Evolutionary conservation across 2,888 invertebrate genomes (phyloP).

Genomic region (Drosophila neonasuta): DNA sequence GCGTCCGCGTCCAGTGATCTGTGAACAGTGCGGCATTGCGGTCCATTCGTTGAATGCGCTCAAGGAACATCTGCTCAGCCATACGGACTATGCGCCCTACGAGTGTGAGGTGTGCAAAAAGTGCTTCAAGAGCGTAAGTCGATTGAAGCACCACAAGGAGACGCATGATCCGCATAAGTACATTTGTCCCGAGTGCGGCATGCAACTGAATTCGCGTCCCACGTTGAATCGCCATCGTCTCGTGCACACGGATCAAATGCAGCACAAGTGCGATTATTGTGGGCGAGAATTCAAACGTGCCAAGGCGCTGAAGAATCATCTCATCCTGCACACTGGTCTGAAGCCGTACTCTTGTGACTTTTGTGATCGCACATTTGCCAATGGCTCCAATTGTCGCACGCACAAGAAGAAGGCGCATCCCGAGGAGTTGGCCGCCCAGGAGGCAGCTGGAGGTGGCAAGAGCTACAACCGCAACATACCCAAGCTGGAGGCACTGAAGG

Average conservation of each 20-base stretch:
- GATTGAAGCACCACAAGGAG: conserved; percentile 78
- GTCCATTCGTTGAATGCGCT: conserved; percentile 83
- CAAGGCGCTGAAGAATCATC: conserved; percentile 81
- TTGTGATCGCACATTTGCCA: conserved; percentile 82
- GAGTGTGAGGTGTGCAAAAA: conserved; percentile 82
- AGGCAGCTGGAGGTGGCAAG: conserved; percentile 79
- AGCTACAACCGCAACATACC: conserved; percentile 81
- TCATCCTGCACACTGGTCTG: conserved; percentile 81
- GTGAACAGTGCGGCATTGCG: conserved; percentile 83
- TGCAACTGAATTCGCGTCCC: conserved; percentile 78
- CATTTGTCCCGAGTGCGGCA: conserved; percentile 78
- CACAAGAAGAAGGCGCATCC: conserved; percentile 82
- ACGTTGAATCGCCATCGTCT: conserved; percentile 79
- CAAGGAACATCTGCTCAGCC: conserved; percentile 83
- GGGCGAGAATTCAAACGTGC: conserved; percentile 81
- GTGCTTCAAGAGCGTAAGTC: conserved; percentile 80
- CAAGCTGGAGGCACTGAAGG: conserved; percentile 80
- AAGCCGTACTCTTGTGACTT: conserved; percentile 82
- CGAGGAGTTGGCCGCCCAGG: conserved; percentile 80
- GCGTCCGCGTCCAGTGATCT: conserved; percentile 82
- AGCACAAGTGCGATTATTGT: conserved; percentile 80
- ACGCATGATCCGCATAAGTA: conserved; percentile 80
- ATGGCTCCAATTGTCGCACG: conserved; percentile 82
- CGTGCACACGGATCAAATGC: conserved; percentile 80
- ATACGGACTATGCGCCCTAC: conserved; percentile 83